Percentiles rank a stretch among this genome's conserved stretches.
Conservation (phyloP, 2,113 vertebrate genomes). For the Tinamus guttatus region DNA sequence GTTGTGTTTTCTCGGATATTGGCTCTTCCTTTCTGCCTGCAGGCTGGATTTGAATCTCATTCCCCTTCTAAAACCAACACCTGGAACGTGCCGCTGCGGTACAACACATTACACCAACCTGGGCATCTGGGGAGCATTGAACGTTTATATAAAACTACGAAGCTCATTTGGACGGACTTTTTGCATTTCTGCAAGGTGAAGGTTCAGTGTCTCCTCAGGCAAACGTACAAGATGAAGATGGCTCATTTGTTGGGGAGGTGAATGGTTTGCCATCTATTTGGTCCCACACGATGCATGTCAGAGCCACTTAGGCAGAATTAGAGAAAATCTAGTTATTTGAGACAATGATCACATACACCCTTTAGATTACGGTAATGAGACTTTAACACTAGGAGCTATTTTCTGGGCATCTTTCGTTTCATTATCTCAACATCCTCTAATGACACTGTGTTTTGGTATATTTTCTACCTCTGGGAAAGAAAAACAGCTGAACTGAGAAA, state of each 20-base stretch:
- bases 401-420: neutral
- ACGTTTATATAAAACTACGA: neutral
- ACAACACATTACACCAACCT: neutral
- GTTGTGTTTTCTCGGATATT: conserved; percentile 25
- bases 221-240: neutral
- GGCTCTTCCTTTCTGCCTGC: conserved; percentile 36
- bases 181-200: neutral
- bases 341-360: neutral
- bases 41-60: conserved; percentile 55
- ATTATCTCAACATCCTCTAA: neutral
- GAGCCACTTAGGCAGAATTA: neutral
- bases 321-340: neutral
- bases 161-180: neutral
- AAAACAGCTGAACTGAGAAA: neutral
- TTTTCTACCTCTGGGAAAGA: neutral
- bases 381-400: neutral
- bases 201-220: neutral
- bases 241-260: neutral
- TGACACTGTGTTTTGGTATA: neutral
- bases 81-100: neutral
- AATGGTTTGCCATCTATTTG: neutral
- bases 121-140: neutral
- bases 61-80: conserved; percentile 10
- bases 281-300: neutral
- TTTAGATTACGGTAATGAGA: neutral